Base-by-base conservation (phyloP, 2,888 invertebrate species). In the Oscheius sp. region DNA sequence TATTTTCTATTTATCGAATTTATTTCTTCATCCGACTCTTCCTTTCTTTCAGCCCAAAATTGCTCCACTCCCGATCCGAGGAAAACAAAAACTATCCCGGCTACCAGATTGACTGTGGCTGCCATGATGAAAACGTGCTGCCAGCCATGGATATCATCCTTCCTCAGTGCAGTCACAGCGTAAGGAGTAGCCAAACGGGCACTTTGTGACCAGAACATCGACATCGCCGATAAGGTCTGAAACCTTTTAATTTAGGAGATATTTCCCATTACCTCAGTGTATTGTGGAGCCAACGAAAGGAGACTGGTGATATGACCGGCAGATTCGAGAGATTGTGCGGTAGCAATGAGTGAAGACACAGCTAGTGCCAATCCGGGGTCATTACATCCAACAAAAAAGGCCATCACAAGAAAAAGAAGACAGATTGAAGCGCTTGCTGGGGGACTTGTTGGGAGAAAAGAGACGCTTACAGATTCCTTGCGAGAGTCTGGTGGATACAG, bases 251-350 rank as follows among this genome's bases (percentile, higher is more conserved):
- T n/a, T n/a, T n/a, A n/a, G n/a, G n/a, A n/a, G n/a, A n/a, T n/a
- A n/a, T n/a, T n/a, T n/a, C n/a, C n/a, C n/a, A n/a, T n/a, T n/a
- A n/a, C n/a, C n/a, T n/a, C 57, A 1, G 57, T 57, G 34, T 37
- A 57, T 3, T 20, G 31, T 20, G 64, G 64, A 29, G 64, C 64
- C 33, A 64, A 46, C 1, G 64, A 64, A 23, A 64, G 64, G 10
- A 64, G 29, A 42, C 45, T 45, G 3, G 64, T 64, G 31, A 17
- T 45, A 10, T 64, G 34, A 17, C 64, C 64, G 20, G 64, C 48
- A 25, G 48, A 31, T 25, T 64, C 64, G 6, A 64, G 17, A 1
- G 45, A 17, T 48, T 64, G 64, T 12, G 12, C 45, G 5, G 45
- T 17, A 3, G 48, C 48, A 48, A 64, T 46, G 17, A 64, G 29